Base-by-base conservation (phyloP, 2,113 vertebrate genomes). In the Leucosticte australis region DNA sequence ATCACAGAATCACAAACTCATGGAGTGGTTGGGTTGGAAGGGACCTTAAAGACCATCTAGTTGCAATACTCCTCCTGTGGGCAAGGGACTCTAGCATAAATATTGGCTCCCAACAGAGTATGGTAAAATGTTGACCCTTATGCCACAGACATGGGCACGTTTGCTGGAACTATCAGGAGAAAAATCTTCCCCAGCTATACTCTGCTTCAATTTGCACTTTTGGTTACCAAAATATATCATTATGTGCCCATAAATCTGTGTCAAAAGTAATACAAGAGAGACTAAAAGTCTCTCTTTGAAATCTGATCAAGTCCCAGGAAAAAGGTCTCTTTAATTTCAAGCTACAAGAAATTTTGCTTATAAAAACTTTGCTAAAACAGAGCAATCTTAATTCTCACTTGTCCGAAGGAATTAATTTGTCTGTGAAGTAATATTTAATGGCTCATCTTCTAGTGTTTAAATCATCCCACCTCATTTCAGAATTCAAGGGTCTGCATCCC, bases 401-500 rank as follows among this genome's bases (percentile, higher is more conserved):
- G 50, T 90, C 42, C 0, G 1, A 90, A 77, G 15, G 33, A 87
- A 93, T 42, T 6, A 42, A 89, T 70, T 65, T 80, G 39, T 80
- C 84, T 90, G 50, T 10, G 39, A 82, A 84, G 70, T 41, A 65
- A n/a, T 60, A 35, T 24, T 59, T 80, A 83, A 76, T 37, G 6
- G 39, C 35, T 65, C 47, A 83, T 47, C 23, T 95, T 90, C 94
- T 80, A 69, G 27, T 2, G 1, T n/a, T 55, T 56, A 94, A 76
- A 69, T 80, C 39, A 44, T 55, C 17, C 7, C n/a, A 74, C 9
- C 42, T 68, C 59, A 88, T 74, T 88, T 85, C 82, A 90, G 13
- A n/a, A 70, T 94, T 95, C 92, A 80, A 94, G 65, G 79, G 80
- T 77, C 85, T 82, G 28, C 69, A 74, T 87, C 92, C 95, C 91